Evolutionary conservation across 2,113 vertebrate genomes (phyloP).

Genomic region (Phyllostomus hastatus): DNA sequence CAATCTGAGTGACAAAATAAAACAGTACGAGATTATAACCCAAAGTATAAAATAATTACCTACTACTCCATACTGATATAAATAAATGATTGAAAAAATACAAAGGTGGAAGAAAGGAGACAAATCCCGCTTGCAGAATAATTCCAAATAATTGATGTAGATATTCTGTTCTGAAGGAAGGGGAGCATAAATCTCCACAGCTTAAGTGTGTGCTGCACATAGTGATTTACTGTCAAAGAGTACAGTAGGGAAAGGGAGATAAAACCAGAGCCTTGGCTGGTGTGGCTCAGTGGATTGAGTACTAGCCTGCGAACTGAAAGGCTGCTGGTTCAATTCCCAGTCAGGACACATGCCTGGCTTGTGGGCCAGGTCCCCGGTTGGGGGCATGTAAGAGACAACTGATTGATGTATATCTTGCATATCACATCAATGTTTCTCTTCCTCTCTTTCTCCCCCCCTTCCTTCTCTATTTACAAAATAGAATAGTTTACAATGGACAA

Average conservation of each 20-base stretch:
- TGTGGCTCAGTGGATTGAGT: too few species aligned
- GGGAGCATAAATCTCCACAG: neutral
- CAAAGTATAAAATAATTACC: neutral
- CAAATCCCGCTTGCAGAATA: neutral
- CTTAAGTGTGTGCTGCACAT: neutral
- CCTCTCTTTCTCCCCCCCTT: too few species aligned
- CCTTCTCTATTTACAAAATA: too few species aligned
- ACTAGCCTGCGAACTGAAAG: too few species aligned
- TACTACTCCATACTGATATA: neutral
- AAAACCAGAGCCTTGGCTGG: too few species aligned
- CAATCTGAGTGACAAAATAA: neutral
- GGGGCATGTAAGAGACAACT: too few species aligned
- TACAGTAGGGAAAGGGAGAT: neutral
- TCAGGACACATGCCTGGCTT: too few species aligned
- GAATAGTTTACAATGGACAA: slow-evolving; percentile 7
- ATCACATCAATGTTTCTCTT: too few species aligned
- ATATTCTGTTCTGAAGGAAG: neutral
- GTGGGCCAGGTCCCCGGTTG: too few species aligned
- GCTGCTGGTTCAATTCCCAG: too few species aligned
- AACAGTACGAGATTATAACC: neutral
- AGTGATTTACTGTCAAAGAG: neutral
- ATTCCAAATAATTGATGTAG: slow-evolving; percentile 6
- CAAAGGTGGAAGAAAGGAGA: neutral
- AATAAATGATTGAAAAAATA: neutral
- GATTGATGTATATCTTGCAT: too few species aligned